Evolutionary conservation across 2,888 invertebrate genomes (phyloP), one percentile per base, ranked within the genome.

Genomic region (Colostygia pectinataria): DNA sequence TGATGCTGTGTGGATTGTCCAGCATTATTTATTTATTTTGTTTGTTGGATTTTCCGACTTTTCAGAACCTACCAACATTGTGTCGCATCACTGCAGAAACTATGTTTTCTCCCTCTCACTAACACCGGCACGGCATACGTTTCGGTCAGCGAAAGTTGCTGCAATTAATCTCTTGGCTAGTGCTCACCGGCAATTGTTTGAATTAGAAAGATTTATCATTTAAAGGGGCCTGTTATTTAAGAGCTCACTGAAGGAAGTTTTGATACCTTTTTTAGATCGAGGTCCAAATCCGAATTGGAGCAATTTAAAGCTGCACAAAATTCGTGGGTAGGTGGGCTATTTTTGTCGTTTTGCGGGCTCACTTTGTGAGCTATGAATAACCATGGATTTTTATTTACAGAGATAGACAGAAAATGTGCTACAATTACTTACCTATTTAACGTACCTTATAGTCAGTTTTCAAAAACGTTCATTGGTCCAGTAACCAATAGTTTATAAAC

Each of bases 81-180:
- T n/a, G 15, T 20, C 12, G 14, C 42, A 32, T 13, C 38, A 8
- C 42, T 48, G 32, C 77, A 76, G 66, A 66, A 66, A 49, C 45
- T 42, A 45, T 66, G 73, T 70, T 74, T 71, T 76, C 77, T 72
- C 76, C 53, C 71, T 71, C 69, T 52, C 73, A 61, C 74, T 64
- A 57, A 57, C 58, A 54, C 59, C 61, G 60, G 60, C 61, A 43
- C 56, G 53, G 48, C 63, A 65, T 66, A 70, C 70, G 70, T 73
- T 76, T 74, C 68, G 74, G 74, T 69, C 74, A 74, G 75, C 71
- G 71, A 80, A 81, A 83, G 80, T 83, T 78, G 72, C 68, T 68
- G 70, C 77, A 79, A 81, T 80, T 79, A 78, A 81, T 81, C 77
- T 79, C 74, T 63, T 65, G 74, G 69, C 65, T 62, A 66, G 67